phyloP scores from a whole-genome alignment of 2,797 vertebrate species.

The Takifugu ocellatus region DNA sequence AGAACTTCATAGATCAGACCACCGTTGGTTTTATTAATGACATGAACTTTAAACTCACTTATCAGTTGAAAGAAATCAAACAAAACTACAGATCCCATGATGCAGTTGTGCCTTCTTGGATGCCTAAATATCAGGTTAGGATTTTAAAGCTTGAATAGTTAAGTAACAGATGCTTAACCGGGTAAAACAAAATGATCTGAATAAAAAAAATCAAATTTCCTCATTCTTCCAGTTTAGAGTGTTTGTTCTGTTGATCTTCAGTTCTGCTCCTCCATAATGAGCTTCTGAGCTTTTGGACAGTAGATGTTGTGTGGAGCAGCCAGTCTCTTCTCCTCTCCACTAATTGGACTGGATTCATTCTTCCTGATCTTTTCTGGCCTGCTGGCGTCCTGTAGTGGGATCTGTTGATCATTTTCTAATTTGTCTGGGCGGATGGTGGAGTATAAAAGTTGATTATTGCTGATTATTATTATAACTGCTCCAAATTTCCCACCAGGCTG shows the following conservation, averaged over 20 bases:
- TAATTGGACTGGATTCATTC: slow-evolving; percentile 38
- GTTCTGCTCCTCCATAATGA: neutral
- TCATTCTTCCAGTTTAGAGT: too few relatives aligned
- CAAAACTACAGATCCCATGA: neutral
- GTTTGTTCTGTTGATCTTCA: too few relatives aligned
- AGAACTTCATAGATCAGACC: too few relatives aligned
- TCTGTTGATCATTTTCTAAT: slow-evolving; percentile 8
- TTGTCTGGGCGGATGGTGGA: slow-evolving; percentile 20
- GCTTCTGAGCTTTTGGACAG: too few relatives aligned
- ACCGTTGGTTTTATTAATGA: too few relatives aligned
- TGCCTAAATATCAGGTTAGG: neutral
- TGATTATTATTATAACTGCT: too few relatives aligned
- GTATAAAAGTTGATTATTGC: neutral
- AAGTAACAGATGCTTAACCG: too few relatives aligned
- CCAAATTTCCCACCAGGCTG: too few relatives aligned
- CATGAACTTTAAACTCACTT: too few relatives aligned
- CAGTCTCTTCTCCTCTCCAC: neutral
- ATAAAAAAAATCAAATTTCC: too few relatives aligned
- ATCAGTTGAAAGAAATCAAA: too few relatives aligned
- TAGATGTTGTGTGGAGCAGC: neutral
- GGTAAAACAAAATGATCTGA: too few relatives aligned
- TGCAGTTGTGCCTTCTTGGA: neutral
- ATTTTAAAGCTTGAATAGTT: neutral
- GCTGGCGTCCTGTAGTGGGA: neutral
- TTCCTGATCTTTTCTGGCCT: slow-evolving; percentile 27